These are phyloP conservation scores for Cistogaster globosa DNA, from an alignment of 2,888 invertebrate genomes.

Conservation along the genomic window DNA sequence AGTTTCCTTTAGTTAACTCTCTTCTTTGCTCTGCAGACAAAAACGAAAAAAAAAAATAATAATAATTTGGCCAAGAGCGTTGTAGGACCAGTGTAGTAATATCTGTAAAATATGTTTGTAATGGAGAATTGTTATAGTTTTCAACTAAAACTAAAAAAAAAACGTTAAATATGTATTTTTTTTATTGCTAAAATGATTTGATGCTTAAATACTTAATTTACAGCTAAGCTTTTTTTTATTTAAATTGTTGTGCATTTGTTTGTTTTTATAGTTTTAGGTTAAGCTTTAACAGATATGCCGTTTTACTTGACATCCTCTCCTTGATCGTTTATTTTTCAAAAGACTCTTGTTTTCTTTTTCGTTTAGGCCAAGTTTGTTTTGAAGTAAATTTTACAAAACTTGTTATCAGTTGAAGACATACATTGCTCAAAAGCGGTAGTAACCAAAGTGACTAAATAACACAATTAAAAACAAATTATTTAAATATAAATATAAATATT, in stretches of 20 bases:
- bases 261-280: slow-evolving; percentile 33
- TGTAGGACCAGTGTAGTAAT: not conserved
- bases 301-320: slow-evolving; percentile 64
- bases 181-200: slow-evolving; percentile 37
- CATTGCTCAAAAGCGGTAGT: slow-evolving; percentile 67
- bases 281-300: slow-evolving; percentile 54
- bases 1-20: not conserved
- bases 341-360: slow-evolving; percentile 54
- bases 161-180: slow-evolving; percentile 17
- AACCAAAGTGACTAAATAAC: slow-evolving; percentile 32
- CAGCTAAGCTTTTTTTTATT: slow-evolving; percentile 2
- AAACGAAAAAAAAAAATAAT: slow-evolving; percentile 41
- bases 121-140: not conserved
- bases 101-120: not conserved
- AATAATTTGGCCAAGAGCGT: slow-evolving; percentile 57
- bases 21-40: slow-evolving; percentile 16
- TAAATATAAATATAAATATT: slow-evolving; percentile 39
- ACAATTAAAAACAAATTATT: slow-evolving; percentile 29
- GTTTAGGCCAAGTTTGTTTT: slow-evolving; percentile 65
- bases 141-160: not conserved
- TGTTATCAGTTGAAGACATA: slow-evolving; percentile 69
- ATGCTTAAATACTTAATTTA: slow-evolving; percentile 33
- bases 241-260: slow-evolving; percentile 17
- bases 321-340: slow-evolving; percentile 24
- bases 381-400: slow-evolving; percentile 58